Percentiles rank a stretch among this genome's conserved stretches.
Conservation (phyloP, 1,140 invertebrate species). For the Condylostylus longicornis region DNA sequence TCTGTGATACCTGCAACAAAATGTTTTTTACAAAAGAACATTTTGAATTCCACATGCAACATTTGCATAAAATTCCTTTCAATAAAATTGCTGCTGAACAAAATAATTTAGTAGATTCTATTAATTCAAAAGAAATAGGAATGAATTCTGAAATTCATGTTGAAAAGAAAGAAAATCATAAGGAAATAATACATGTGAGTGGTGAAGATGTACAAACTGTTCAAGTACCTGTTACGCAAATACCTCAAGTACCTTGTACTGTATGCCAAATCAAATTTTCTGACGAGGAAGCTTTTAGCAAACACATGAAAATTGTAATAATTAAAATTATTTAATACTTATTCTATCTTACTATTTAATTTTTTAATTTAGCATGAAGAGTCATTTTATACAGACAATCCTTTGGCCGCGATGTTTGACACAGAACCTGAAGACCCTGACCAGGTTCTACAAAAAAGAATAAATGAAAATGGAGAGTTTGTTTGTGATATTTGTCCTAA, state of each 20-base stretch:
- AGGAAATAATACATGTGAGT: neutral
- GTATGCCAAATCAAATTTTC: constrained; percentile 25
- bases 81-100: too few relatives aligned
- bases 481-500: constrained; percentile 31
- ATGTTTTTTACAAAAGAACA: constrained; percentile 28
- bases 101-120: too few relatives aligned
- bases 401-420: constrained; percentile 29
- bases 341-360: too few relatives aligned
- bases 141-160: neutral
- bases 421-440: constrained; percentile 26
- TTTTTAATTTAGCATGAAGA: too few relatives aligned
- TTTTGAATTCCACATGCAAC: too few relatives aligned
- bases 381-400: constrained; percentile 29
- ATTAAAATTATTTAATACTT: too few relatives aligned
- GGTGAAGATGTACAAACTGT: neutral
- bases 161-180: neutral
- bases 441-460: constrained; percentile 26
- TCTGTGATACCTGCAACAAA: constrained; percentile 27
- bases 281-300: constrained; percentile 27
- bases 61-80: too few relatives aligned
- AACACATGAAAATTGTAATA: constrained; percentile 30
- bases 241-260: constrained; percentile 28
- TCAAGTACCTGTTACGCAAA: constrained; percentile 5
- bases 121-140: too few relatives aligned
- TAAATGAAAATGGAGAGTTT: constrained; percentile 30